Percentiles rank a stretch among this genome's conserved stretches.
Conservation (phyloP, 2,113 vertebrate genomes). For the Puntigrus tetrazona region DNA sequence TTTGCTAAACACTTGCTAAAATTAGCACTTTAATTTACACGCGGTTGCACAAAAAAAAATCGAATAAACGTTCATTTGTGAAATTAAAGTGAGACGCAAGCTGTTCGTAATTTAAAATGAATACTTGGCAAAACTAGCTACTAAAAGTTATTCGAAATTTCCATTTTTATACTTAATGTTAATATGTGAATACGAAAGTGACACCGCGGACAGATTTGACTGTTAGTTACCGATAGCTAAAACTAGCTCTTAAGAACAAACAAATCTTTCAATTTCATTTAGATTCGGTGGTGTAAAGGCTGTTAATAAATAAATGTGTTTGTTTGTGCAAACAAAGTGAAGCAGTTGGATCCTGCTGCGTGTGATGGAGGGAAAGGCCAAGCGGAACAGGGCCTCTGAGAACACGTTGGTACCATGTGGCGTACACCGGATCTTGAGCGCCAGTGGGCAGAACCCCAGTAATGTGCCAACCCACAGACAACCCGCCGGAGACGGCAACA, state of each 20-base stretch:
- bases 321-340: slow-evolving; percentile 34
- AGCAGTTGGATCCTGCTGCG: slow-evolving; percentile 18
- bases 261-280: not conserved
- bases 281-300: not conserved
- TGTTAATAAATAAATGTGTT: slow-evolving; percentile 37
- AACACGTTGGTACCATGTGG: slow-evolving; percentile 51
- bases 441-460: slow-evolving; percentile 64
- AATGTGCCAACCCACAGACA: slow-evolving; percentile 68
- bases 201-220: not conserved
- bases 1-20: not conserved
- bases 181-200: not conserved
- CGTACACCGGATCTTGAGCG: slow-evolving; percentile 56
- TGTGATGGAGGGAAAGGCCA: slow-evolving; percentile 51
- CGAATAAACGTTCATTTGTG: not conserved
- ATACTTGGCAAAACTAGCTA: not conserved
- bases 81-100: not conserved
- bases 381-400: slow-evolving; percentile 62
- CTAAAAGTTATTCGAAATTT: not conserved
- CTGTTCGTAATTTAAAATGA: not conserved
- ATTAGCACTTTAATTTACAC: not conserved
- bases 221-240: not conserved
- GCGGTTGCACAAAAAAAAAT: not conserved
- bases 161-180: not conserved
- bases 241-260: not conserved
- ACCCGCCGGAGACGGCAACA: slow-evolving; percentile 68